Evolutionary conservation across 2,113 vertebrate species (phyloP).

Genomic region (Actenoides hombroni): DNA sequence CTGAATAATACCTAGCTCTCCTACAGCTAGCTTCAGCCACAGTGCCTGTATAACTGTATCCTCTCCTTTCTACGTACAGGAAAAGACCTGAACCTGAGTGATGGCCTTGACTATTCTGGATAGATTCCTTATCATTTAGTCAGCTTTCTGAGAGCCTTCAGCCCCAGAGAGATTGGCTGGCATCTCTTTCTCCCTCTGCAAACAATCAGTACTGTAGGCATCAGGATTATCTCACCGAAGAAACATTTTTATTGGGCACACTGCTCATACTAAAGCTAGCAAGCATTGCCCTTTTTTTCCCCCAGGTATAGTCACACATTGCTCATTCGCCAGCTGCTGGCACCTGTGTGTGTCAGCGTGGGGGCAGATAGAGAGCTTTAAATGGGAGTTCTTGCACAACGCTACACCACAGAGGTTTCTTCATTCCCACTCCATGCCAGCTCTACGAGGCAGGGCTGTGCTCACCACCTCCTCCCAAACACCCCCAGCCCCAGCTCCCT

Average conservation of each 20-base stretch:
- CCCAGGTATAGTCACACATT: neutral
- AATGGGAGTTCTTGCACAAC: accelerated
- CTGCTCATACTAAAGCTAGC: neutral
- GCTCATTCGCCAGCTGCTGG: neutral
- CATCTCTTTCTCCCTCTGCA: neutral
- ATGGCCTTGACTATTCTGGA: neutral
- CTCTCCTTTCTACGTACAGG: neutral
- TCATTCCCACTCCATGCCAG: neutral
- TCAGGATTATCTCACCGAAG: neutral
- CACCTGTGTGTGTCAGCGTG: neutral
- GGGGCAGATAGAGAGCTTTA: neutral
- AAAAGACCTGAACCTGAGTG: neutral
- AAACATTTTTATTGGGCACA: neutral
- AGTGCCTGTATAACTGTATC: accelerated
- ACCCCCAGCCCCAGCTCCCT: accelerated
- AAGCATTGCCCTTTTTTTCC: neutral
- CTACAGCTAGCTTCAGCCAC: neutral
- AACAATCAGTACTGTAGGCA: neutral
- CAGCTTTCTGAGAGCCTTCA: neutral
- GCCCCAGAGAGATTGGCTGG: neutral
- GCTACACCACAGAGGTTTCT: neutral
- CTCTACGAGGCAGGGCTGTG: accelerated
- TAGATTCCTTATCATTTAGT: neutral
- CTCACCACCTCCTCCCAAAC: neutral
- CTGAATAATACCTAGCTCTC: neutral